phyloP scores from a whole-genome alignment of 2,797 vertebrate genomes.

The Dallia pectoralis region DNA sequence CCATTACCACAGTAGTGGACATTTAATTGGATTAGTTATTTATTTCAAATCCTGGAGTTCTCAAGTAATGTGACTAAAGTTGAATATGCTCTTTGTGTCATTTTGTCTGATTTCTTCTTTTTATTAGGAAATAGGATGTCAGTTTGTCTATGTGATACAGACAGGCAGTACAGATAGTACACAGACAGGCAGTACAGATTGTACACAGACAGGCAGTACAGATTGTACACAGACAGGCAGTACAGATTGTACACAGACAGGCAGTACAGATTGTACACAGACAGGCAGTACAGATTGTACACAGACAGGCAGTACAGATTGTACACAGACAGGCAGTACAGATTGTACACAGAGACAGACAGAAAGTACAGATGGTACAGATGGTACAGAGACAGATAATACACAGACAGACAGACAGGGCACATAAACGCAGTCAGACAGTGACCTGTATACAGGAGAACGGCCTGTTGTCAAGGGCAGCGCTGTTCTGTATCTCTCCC shows the following conservation, averaged over 20 bases:
- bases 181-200: too few species aligned
- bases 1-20: conserved; percentile 40
- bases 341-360: not conserved
- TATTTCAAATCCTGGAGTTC: conserved; percentile 49
- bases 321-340: not conserved
- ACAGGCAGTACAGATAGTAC: not conserved
- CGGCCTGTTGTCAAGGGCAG: conserved; percentile 60
- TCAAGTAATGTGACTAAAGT: conserved; percentile 42
- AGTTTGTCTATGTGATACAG: not conserved
- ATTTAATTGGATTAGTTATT: conserved; percentile 46
- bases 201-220: too few species aligned
- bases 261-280: too few species aligned
- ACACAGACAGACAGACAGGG: not conserved
- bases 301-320: not conserved
- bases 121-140: not conserved
- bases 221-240: not conserved
- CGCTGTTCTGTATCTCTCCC: conserved; percentile 61
- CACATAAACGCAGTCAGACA: not conserved
- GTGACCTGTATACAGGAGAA: conserved; percentile 32
- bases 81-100: conserved; percentile 13
- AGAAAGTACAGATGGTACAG: too few species aligned
- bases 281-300: not conserved
- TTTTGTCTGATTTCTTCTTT: conserved; percentile 3
- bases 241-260: too few species aligned
- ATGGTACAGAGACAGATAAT: too few species aligned